phyloP scores from a whole-genome alignment of 2,888 invertebrate genomes.

The Troides helena region DNA sequence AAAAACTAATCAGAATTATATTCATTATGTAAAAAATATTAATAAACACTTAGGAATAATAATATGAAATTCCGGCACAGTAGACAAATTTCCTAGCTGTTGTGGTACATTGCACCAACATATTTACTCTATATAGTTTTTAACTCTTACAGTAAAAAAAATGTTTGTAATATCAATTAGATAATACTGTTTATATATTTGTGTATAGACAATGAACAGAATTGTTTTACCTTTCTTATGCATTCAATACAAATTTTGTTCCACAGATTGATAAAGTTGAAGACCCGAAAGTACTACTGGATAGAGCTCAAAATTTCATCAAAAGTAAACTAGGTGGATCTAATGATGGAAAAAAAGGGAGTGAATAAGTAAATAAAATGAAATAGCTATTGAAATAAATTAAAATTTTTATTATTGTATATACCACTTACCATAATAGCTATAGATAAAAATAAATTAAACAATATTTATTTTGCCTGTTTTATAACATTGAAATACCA shows the following conservation, averaged over 20 bases:
- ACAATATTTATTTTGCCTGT: slow-evolving; percentile 31
- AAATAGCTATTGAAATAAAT: slow-evolving; percentile 42
- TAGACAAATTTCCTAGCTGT: background rate
- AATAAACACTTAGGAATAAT: background rate
- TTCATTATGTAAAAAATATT: background rate
- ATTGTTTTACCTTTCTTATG: too few relatives aligned
- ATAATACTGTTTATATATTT: too few relatives aligned
- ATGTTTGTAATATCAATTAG: too few relatives aligned
- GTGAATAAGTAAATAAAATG: slow-evolving; percentile 38
- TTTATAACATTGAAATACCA: slow-evolving; percentile 83
- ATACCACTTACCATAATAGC: slow-evolving; percentile 55
- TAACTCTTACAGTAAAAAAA: background rate
- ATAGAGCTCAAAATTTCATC: slow-evolving; percentile 84
- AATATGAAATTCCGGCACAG: background rate
- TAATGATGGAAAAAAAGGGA: slow-evolving; percentile 64
- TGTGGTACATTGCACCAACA: background rate
- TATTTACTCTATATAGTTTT: background rate
- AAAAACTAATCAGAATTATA: background rate
- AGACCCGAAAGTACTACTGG: slow-evolving; percentile 86
- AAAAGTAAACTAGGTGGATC: slow-evolving; percentile 81
- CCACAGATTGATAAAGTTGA: slow-evolving; percentile 91
- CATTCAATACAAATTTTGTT: slow-evolving; percentile 1
- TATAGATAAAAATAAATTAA: slow-evolving; percentile 45
- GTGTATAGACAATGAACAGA: too few relatives aligned
- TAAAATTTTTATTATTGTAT: slow-evolving; percentile 53